Evolutionary conservation across 2,113 vertebrate genomes (phyloP), one percentile per base, ranked within the genome.

Genomic region (Aspidoscelis tigris): DNA sequence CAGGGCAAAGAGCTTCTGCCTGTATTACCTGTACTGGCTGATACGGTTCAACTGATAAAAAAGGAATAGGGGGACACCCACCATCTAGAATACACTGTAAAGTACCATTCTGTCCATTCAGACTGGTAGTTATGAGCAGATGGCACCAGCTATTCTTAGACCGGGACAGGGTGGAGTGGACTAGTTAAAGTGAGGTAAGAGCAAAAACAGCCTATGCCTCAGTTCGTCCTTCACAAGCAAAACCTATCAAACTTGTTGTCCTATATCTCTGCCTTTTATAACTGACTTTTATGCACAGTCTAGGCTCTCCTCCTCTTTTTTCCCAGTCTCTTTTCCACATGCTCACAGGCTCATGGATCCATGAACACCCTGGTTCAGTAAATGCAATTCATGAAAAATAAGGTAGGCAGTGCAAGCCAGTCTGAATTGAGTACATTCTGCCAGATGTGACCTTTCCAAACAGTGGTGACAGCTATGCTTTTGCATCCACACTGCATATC

Each of bases 401-500:
- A 78, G 12, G 6, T 68, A 86, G 8, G 87, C 1, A 87, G 84
- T 74, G 1, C 53, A 87, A 80, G 81, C 53, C 89, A 43, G 33
- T 1, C 47, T 10, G 7, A 7, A 86, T 64, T 11, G 26, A 80
- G 81, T 81, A n/a, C 3, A 44, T 5, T 82, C 58, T 50, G 70
- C 9, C 9, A 86, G 68, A 41, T 11, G 82, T 10, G 53, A 83
- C 78, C 75, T 88, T 80, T 61, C 74, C 43, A 70, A 1, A 47
- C n/a, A 83, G 33, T 66, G 33, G 43, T 22, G 72, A 80, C 16
- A 53, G 44, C 81, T 74, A 33, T 71, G 64, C 81, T 84, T 90
- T 80, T 87, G 83, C 79, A 84, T 82, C 43, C 50, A 33, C 39
- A 43, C 78, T 87, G 77, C 68, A 41, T 43, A 88, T 72, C 83